These are phyloP conservation scores for Callipepla squamata DNA, from an alignment of 2,113 vertebrate genomes.

Conservation along the genomic window DNA sequence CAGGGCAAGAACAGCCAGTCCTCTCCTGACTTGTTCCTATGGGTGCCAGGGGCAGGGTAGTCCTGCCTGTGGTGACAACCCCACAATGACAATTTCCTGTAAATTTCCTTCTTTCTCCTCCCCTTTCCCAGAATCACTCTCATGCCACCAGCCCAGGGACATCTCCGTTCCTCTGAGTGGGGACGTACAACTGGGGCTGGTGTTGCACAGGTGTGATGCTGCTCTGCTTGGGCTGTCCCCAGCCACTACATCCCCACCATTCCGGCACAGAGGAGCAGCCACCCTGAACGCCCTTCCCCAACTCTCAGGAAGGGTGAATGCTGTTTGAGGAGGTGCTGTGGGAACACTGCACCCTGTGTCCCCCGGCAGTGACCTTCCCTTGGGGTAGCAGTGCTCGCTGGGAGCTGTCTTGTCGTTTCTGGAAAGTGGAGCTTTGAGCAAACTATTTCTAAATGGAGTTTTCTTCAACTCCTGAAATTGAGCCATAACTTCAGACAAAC, in stretches of 20 bases:
- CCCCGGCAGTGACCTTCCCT: neutral
- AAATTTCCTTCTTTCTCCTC: neutral
- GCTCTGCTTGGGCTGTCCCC: neutral
- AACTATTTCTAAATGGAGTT: neutral
- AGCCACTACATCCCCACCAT: rapidly evolving
- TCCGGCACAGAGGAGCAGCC: neutral
- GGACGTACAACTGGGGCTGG: rapidly evolving
- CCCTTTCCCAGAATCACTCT: neutral
- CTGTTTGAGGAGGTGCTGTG: neutral
- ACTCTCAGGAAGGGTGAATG: neutral
- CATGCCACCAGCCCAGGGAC: rapidly evolving
- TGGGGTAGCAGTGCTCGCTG: neutral
- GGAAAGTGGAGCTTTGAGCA: neutral
- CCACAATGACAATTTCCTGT: neutral
- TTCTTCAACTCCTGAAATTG: neutral
- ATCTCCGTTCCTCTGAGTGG: rapidly evolving
- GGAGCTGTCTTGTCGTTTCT: neutral
- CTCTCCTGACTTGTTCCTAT: neutral
- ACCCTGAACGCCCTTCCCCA: rapidly evolving
- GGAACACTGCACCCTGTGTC: neutral
- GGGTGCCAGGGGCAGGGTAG: neutral
- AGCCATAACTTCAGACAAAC: neutral
- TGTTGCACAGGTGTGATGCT: rapidly evolving
- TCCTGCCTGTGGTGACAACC: rapidly evolving
- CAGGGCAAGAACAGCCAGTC: neutral